A percentile compares a stretch with the other conserved stretches of the same genome.
Conservation (phyloP, 2,113 vertebrate genomes). For the Vulpes ferrilata region DNA sequence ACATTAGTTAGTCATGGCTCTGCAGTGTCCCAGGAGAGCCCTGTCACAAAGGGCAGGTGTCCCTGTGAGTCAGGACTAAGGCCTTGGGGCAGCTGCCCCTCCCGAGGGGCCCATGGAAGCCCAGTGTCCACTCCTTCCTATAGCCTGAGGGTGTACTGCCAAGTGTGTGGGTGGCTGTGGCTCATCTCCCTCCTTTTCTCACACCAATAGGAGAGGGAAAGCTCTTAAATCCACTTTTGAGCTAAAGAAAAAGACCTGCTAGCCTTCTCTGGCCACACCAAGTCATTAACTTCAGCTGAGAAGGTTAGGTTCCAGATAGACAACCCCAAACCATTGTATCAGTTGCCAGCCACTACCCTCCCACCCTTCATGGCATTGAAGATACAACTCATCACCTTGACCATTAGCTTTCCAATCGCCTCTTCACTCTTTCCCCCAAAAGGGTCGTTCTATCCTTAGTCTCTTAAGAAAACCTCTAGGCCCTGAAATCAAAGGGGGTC, state of each 20-base stretch:
- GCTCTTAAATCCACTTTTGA: neutral
- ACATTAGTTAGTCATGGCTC: neutral
- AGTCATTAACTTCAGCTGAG: neutral
- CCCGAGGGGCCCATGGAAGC: rapidly evolving
- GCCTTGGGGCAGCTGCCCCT: neutral
- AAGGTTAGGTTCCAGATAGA: neutral
- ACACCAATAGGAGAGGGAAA: neutral
- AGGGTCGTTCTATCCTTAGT: neutral
- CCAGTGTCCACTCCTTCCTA: neutral
- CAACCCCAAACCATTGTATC: neutral
- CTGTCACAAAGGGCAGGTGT: neutral
- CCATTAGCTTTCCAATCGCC: neutral
- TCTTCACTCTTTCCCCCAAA: too few species aligned
- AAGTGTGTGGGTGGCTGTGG: rapidly evolving
- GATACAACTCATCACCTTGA: neutral
- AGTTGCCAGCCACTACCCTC: neutral
- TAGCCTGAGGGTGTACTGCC: rapidly evolving
- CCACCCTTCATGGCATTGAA: neutral
- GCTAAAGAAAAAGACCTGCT: neutral
- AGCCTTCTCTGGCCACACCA: neutral
- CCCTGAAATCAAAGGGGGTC: neutral
- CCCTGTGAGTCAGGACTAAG: neutral
- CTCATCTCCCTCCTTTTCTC: neutral
- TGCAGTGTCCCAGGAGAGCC: neutral
- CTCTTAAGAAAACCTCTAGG: neutral